Conservation (phyloP, 2,888 invertebrate species). For the Agonopterix subpropinquella region DNA sequence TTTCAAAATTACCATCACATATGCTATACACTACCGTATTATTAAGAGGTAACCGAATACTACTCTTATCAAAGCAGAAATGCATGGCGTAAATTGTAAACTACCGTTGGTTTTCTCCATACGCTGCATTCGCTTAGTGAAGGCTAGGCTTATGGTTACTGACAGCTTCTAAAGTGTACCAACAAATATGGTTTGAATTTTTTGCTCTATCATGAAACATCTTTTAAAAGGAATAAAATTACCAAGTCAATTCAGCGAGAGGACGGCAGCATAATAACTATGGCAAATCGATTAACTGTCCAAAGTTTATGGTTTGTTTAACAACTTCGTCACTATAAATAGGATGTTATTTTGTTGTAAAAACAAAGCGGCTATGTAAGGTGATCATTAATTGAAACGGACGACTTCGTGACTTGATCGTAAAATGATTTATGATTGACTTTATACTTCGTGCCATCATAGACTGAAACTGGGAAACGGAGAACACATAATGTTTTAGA, state of each 20-base stretch:
- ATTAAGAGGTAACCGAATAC: conserved; percentile 10
- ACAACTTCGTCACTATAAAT: not conserved
- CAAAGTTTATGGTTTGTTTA: conserved; percentile 5
- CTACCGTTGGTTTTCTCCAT: conserved; percentile 13
- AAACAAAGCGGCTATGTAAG: not conserved
- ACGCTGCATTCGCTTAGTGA: conserved; percentile 22
- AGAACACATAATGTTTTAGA: not conserved
- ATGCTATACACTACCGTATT: conserved; percentile 36
- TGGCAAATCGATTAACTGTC: not conserved
- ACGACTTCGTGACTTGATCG: not conserved
- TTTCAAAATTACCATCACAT: conserved; percentile 19
- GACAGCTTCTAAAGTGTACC: conserved; percentile 37
- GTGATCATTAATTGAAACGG: not conserved
- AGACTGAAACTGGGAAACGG: not conserved
- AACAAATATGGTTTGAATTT: conserved; percentile 27
- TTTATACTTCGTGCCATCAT: conserved; percentile 1
- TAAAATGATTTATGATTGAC: conserved; percentile 4
- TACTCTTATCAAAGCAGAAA: conserved; percentile 23
- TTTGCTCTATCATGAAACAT: conserved; percentile 28
- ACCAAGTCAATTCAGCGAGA: not conserved
- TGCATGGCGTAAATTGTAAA: conserved; percentile 27
- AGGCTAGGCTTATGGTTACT: conserved; percentile 43
- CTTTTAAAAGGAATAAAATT: conserved; percentile 25
- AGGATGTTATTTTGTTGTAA: not conserved
- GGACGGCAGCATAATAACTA: conserved; percentile 1